A percentile compares a stretch with the other conserved stretches of the same genome.
Conservation (phyloP, 2,888 invertebrate species). For the Taenaris catops region DNA sequence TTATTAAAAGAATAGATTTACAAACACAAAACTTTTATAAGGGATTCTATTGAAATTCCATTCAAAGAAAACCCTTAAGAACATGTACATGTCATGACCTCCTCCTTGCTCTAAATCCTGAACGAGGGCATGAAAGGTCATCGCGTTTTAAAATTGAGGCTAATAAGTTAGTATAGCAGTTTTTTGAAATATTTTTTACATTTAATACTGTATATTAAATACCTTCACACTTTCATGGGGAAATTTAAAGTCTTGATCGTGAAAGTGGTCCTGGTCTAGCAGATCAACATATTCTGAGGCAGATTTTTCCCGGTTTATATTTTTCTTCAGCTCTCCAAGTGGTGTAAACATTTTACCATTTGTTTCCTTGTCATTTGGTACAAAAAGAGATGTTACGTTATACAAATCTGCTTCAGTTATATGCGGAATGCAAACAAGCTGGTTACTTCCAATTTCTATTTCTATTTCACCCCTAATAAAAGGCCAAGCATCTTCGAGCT, state of each 20-base stretch:
- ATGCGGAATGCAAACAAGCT: slow-evolving; percentile 72
- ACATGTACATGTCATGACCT: too few species aligned
- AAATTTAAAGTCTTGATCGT: slow-evolving; percentile 61
- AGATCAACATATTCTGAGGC: slow-evolving; percentile 54
- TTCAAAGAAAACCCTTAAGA: too few species aligned
- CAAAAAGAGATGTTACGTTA: slow-evolving; percentile 68
- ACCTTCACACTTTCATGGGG: slow-evolving; percentile 74
- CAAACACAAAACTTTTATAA: too few species aligned
- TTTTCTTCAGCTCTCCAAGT: slow-evolving; percentile 58
- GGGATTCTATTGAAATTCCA: too few species aligned
- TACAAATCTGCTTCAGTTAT: slow-evolving; percentile 74
- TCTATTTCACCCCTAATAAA: slow-evolving; percentile 76
- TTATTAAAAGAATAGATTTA: too few species aligned
- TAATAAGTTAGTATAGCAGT: neutral
- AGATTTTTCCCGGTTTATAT: slow-evolving; percentile 62
- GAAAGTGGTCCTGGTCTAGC: slow-evolving; percentile 55
- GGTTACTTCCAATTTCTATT: slow-evolving; percentile 70
- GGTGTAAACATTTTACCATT: slow-evolving; percentile 72
- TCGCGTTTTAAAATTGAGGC: neutral
- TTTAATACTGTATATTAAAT: slow-evolving; percentile 1
- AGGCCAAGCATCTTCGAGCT: slow-evolving; percentile 74
- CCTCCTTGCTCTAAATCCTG: neutral
- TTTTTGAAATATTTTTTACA: neutral
- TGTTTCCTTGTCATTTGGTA: slow-evolving; percentile 64
- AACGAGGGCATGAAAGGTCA: neutral